Evolutionary conservation across 2,888 invertebrate genomes (phyloP).

Genomic region (Danaus chrysippus): DNA sequence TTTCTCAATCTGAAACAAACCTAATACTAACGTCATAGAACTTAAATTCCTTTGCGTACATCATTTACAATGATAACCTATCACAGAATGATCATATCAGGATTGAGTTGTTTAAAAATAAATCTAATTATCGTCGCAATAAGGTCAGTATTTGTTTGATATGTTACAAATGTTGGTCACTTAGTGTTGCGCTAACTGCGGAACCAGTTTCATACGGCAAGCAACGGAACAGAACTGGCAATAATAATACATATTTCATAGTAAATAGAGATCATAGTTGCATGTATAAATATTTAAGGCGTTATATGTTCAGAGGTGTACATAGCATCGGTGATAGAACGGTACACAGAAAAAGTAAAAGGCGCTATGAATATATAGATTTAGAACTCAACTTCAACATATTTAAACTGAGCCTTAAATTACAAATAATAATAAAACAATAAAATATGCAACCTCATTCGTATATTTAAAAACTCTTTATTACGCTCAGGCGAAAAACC

Average conservation of each 20-base stretch:
- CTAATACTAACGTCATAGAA: constrained; percentile 13
- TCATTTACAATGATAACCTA: constrained; percentile 27
- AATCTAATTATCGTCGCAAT: constrained; percentile 25
- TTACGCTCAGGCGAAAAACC: too few species aligned
- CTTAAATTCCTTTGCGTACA: constrained; percentile 20
- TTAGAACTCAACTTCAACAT: background rate
- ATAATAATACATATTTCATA: constrained; percentile 8
- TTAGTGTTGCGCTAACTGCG: constrained; percentile 50
- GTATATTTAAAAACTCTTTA: too few species aligned
- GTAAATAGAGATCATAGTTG: constrained; percentile 3
- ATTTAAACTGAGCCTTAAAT: too few species aligned
- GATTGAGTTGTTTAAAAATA: constrained; percentile 19
- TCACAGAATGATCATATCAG: constrained; percentile 39
- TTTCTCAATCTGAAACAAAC: constrained; percentile 18
- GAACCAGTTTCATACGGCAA: constrained; percentile 62
- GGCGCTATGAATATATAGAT: constrained; percentile 14
- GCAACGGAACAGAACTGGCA: constrained; percentile 2
- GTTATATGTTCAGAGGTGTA: constrained; percentile 16
- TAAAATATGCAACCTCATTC: too few species aligned
- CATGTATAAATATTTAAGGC: background rate
- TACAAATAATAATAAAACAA: too few species aligned
- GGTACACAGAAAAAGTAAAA: constrained; percentile 30
- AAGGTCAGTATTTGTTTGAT: constrained; percentile 33
- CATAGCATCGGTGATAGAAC: constrained; percentile 30
- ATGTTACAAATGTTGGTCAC: constrained; percentile 39